Conservation (phyloP, 2,888 invertebrate genomes). For the Lepidocyrtoides sp. region DNA sequence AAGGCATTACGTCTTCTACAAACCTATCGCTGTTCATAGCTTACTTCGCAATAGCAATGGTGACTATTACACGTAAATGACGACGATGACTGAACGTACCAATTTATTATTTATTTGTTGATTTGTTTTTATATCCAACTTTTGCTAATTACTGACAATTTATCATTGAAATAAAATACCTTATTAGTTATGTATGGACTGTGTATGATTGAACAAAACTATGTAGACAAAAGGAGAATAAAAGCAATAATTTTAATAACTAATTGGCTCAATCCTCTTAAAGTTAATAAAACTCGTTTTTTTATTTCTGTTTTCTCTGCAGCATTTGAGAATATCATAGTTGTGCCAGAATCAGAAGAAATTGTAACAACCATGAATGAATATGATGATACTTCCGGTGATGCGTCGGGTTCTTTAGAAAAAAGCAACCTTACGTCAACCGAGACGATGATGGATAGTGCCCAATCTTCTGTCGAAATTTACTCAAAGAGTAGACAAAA, state of each 20-base stretch:
- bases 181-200: slow-evolving; percentile 6
- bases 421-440: not conserved
- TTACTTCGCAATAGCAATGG: slow-evolving; percentile 51
- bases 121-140: not conserved
- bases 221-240: not conserved
- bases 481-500: slow-evolving; percentile 48
- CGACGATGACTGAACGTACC: slow-evolving; percentile 13
- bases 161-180: not conserved
- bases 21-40: slow-evolving; percentile 64
- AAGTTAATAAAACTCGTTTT: slow-evolving; percentile 53
- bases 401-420: not conserved
- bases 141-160: slow-evolving; percentile 2
- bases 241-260: not conserved
- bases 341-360: slow-evolving; percentile 65
- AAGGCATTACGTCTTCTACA: slow-evolving; percentile 66
- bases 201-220: slow-evolving; percentile 15
- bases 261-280: not conserved
- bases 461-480: slow-evolving; percentile 46
- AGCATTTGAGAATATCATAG: slow-evolving; percentile 73
- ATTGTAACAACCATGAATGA: not conserved
- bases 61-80: slow-evolving; percentile 4
- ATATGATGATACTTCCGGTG: slow-evolving; percentile 26
- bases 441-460: not conserved
- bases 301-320: slow-evolving; percentile 31
- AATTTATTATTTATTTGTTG: not conserved